Conservation (phyloP, 2,113 vertebrate genomes). For the Corvus cornix region DNA sequence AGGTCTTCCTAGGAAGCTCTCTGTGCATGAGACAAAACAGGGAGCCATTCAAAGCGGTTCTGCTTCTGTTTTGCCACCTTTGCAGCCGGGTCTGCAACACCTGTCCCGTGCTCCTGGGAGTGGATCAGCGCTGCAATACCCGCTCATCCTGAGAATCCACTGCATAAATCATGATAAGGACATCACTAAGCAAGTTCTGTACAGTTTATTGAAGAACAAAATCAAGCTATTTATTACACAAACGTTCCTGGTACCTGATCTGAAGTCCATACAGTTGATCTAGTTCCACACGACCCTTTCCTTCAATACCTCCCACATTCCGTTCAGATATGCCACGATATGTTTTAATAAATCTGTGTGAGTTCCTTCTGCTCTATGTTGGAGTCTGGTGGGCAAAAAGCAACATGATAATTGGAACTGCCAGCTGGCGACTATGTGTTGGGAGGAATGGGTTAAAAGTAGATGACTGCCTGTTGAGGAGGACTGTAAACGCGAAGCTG, state of each 20-base stretch:
- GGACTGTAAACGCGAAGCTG: not conserved
- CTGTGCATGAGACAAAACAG: slow-evolving; percentile 28
- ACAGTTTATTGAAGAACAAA: not conserved
- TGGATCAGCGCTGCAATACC: not conserved
- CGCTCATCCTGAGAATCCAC: not conserved
- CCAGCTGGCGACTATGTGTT: not conserved
- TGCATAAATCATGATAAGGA: not conserved
- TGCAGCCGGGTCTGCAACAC: not conserved
- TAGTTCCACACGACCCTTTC: not conserved
- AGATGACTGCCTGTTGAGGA: not conserved
- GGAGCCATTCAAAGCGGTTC: not conserved
- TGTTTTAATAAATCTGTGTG: not conserved
- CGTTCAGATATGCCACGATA: not conserved
- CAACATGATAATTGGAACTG: not conserved
- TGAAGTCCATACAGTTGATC: not conserved
- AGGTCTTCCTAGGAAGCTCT: slow-evolving; percentile 60
- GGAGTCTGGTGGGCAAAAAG: not conserved
- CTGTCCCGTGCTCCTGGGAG: not conserved
- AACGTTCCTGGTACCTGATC: not conserved
- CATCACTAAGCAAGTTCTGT: not conserved
- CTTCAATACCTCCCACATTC: not conserved
- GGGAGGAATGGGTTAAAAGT: not conserved
- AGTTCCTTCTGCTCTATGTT: not conserved
- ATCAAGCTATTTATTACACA: not conserved
- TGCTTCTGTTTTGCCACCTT: not conserved